Conservation (phyloP, 2,113 vertebrate genomes). For the Phasianus colchicus region DNA sequence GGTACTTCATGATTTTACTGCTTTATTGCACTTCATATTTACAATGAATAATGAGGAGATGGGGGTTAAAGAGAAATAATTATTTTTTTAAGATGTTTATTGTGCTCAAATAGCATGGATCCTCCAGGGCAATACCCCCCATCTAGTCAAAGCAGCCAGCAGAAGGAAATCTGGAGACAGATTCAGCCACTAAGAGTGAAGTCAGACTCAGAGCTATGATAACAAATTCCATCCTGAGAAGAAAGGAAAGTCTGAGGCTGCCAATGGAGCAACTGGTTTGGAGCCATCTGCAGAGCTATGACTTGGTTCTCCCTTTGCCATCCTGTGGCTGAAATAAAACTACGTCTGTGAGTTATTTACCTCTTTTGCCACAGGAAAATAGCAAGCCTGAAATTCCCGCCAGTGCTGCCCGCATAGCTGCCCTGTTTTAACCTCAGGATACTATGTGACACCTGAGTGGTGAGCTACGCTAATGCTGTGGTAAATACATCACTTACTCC, state of each 20-base stretch:
- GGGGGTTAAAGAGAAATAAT: slow-evolving; percentile 66
- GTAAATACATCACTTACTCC: not conserved
- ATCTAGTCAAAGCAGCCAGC: slow-evolving; percentile 39
- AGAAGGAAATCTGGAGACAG: slow-evolving; percentile 54
- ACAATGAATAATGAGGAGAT: slow-evolving; percentile 38
- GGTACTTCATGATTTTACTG: slow-evolving; percentile 27
- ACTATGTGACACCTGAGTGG: not conserved
- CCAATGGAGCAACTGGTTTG: slow-evolving; percentile 38
- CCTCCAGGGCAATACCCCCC: slow-evolving; percentile 40
- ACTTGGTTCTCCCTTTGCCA: slow-evolving; percentile 67
- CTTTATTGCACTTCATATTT: slow-evolving; percentile 11
- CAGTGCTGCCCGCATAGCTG: not conserved
- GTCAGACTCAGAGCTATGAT: slow-evolving; percentile 63
- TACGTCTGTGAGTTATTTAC: slow-evolving; percentile 42
- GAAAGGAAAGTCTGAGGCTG: slow-evolving; percentile 14
- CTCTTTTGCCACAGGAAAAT: not conserved
- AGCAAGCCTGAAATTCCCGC: not conserved
- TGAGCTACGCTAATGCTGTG: not conserved
- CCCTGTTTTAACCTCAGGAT: not conserved
- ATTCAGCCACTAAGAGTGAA: slow-evolving; percentile 67
- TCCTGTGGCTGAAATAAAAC: slow-evolving; percentile 33
- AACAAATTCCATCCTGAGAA: slow-evolving; percentile 66
- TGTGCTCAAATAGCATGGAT: slow-evolving; percentile 54
- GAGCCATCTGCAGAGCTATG: slow-evolving; percentile 32
- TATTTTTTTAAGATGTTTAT: slow-evolving; percentile 55